Base-by-base conservation (phyloP, 2,888 invertebrate genomes). In the Euphydryas editha region DNA sequence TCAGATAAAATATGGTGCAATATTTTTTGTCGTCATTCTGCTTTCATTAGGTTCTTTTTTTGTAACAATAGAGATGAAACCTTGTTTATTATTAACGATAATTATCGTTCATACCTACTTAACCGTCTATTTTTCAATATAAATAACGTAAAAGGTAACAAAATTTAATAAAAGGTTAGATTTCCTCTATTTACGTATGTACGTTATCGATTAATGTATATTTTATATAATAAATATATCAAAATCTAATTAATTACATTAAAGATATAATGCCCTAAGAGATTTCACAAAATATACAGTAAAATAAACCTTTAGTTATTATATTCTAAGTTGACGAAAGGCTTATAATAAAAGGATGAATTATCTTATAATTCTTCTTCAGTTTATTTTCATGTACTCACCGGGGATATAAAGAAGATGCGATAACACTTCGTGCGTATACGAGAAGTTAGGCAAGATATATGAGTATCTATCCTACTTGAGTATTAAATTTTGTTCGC, bases 21-120 rank as follows among this genome's bases (percentile, higher is more conserved):
- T 71, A 70, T 72, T 72, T 73, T n/a, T 70, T 71, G 67, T 59
- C 63, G 70, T 70, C 71, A 67, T 69, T 69, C 65, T 62, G 59
- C n/a, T 70, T 72, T 66, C 67, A 71, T 73, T 73, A 68, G 68
- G 51, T 66, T 69, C 64, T 67, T 71, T 72, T 68, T 70, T 72
- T 55, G 44, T 62, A 59, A 59, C 51, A 68, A 72, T 68, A 63
- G 60, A 58, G 69, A 63, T 47, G 63, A 15, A 17, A 59, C 59
- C 46, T 60, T 44, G 61, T 67, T 46, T 49, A 49, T 61, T 54
- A 57, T 56, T 47, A 54, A 65, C 36, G 5, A 62, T 60, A 49
- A 61, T 59, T 65, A 42, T 24, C 24, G 6, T 24, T 24, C 6
- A 58, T n/a, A 51, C 37, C 42, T n/a, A 51, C 44, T 21, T 51